These are phyloP conservation scores for Drosophila kanekoi DNA, from an alignment of 2,888 invertebrate genomes.

Conservation along the genomic window DNA sequence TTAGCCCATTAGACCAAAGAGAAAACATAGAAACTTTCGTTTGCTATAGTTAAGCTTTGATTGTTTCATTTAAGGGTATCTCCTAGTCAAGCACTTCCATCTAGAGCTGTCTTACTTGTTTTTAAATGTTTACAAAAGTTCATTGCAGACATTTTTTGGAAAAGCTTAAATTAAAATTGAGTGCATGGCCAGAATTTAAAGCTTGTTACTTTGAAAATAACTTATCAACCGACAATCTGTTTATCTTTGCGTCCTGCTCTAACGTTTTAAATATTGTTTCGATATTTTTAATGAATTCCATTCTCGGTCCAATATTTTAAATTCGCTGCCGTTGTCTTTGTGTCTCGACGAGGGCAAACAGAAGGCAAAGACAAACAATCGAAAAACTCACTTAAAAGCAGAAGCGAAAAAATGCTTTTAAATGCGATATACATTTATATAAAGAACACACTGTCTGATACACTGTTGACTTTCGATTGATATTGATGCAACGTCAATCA, in stretches of 20 bases:
- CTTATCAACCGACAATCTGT: not conserved
- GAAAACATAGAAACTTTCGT: too few species aligned
- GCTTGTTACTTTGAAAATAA: not conserved
- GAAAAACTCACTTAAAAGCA: slow-evolving; percentile 49
- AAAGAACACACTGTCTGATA: slow-evolving; percentile 1
- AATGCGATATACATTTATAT: slow-evolving; percentile 24
- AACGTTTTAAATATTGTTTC: slow-evolving; percentile 13
- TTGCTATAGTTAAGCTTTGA: too few species aligned
- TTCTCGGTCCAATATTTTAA: slow-evolving; percentile 45
- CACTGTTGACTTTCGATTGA: slow-evolving; percentile 53
- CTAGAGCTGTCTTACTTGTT: too few species aligned
- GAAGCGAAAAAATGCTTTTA: slow-evolving; percentile 65
- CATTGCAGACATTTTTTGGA: too few species aligned
- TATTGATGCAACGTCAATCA: slow-evolving; percentile 64
- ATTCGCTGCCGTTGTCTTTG: slow-evolving; percentile 39
- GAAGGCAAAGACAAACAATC: slow-evolving; percentile 62
- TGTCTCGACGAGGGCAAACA: slow-evolving; percentile 56
- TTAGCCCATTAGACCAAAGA: too few species aligned
- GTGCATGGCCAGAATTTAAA: not conserved
- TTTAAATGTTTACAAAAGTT: too few species aligned
- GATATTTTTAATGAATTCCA: slow-evolving; percentile 56
- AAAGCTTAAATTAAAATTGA: too few species aligned
- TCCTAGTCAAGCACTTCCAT: too few species aligned
- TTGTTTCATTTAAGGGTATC: too few species aligned
- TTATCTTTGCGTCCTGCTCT: not conserved